phyloP scores from a whole-genome alignment of 2,888 invertebrate species.

The Dryadula phaetusa region DNA sequence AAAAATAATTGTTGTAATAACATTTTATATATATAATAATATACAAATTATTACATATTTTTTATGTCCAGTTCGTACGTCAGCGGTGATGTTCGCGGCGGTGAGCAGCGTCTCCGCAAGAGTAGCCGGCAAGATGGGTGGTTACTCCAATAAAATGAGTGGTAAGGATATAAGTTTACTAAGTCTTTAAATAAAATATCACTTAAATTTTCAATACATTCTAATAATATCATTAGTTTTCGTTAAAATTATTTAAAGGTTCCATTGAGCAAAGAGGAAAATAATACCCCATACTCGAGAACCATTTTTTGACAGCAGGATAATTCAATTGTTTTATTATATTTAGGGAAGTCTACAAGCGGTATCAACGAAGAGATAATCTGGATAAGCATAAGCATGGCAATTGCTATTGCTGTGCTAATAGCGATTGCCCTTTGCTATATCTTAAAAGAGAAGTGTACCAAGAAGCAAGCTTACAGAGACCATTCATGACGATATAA shows the following conservation, averaged over 20 bases:
- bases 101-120: constrained; percentile 86
- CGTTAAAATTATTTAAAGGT: too few species aligned
- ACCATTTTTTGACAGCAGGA: background rate
- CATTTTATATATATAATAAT: background rate
- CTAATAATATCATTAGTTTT: too few species aligned
- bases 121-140: constrained; percentile 92
- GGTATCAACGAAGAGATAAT: constrained; percentile 95
- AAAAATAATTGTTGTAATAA: background rate
- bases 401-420: constrained; percentile 90
- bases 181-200: background rate
- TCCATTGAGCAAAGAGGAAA: too few species aligned
- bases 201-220: too few species aligned
- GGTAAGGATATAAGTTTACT: constrained; percentile 78
- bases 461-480: constrained; percentile 88
- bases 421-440: constrained; percentile 93
- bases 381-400: constrained; percentile 95
- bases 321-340: constrained; percentile 34
- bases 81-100: constrained; percentile 66
- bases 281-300: background rate
- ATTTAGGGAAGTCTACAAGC: constrained; percentile 90
- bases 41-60: constrained; percentile 17
- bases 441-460: constrained; percentile 91
- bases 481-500: constrained; percentile 88
- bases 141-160: constrained; percentile 89
- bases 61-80: constrained; percentile 60